phyloP scores from a whole-genome alignment of 2,113 vertebrate species.

The Ginglymostoma cirratum region DNA sequence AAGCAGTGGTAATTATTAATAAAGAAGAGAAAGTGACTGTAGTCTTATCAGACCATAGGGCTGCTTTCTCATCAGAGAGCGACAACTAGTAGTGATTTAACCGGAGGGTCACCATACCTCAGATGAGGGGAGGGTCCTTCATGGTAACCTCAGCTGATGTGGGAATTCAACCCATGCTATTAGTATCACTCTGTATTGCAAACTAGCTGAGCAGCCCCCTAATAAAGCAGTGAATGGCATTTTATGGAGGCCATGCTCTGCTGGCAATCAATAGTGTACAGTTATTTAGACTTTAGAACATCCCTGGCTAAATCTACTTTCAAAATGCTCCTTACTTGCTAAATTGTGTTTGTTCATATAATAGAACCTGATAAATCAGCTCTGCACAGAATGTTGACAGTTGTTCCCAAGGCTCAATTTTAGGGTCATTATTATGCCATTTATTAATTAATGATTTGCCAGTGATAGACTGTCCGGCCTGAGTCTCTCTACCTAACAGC shows the following conservation, averaged over 20 bases:
- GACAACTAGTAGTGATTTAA: too few species aligned
- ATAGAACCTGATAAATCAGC: not conserved
- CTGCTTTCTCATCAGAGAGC: too few species aligned
- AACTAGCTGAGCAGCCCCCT: too few species aligned
- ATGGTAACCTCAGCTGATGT: too few species aligned
- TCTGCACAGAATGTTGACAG: not conserved
- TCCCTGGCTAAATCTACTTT: not conserved
- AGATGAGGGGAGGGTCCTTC: too few species aligned
- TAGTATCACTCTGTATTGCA: too few species aligned
- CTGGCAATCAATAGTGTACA: not conserved
- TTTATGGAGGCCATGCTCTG: not conserved
- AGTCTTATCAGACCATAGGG: too few species aligned
- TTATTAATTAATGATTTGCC: not conserved
- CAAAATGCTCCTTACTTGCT: not conserved
- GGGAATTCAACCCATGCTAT: too few species aligned
- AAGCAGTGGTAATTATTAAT: not conserved
- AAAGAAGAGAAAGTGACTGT: not conserved
- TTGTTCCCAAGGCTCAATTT: not conserved
- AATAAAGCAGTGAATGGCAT: not conserved
- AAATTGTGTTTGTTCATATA: not conserved
- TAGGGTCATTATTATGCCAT: not conserved
- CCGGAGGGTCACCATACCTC: too few species aligned
- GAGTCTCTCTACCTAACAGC: not conserved
- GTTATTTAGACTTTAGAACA: not conserved
- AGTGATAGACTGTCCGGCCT: not conserved